Evolutionary conservation across 1,140 invertebrate species (phyloP).

Genomic region (Philopotamus ludificatus): DNA sequence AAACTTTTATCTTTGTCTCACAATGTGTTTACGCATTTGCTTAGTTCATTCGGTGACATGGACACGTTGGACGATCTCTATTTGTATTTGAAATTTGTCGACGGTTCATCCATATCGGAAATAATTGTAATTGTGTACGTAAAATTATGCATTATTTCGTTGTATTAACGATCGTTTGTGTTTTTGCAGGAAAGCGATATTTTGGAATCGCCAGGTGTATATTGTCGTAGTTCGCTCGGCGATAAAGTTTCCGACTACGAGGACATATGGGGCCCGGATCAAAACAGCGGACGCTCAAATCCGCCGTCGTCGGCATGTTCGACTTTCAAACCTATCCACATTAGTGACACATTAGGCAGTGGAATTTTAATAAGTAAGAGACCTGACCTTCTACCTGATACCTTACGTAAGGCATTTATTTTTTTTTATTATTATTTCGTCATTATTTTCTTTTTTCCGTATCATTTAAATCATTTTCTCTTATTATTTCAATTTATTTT

Average conservation of each 20-base stretch:
- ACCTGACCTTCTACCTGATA: constrained; percentile 67
- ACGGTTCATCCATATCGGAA: constrained; percentile 23
- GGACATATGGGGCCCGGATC: constrained; percentile 84
- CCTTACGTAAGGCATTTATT: constrained; percentile 59
- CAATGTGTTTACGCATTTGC: no score
- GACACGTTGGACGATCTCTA: constrained; percentile 9
- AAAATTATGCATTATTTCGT: not conserved
- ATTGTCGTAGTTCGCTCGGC: constrained; percentile 81
- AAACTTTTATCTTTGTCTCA: not conserved
- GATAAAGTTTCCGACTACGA: constrained; percentile 95
- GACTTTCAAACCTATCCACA: constrained; percentile 56
- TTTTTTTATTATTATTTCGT: constrained; percentile 1
- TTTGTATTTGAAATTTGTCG: constrained; percentile 11
- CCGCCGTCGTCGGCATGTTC: constrained; percentile 55
- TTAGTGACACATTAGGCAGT: constrained; percentile 51
- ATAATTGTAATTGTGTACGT: constrained; percentile 10
- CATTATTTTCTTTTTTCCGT: not conserved
- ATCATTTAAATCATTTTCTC: not conserved
- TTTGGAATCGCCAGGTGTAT: constrained; percentile 75
- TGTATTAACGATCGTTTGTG: not conserved
- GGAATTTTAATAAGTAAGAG: constrained; percentile 57
- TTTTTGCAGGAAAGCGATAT: constrained; percentile 74
- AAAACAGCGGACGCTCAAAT: constrained; percentile 46
- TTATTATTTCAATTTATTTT: no score
- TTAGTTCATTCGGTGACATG: not conserved